These are phyloP conservation scores for Panthera leo DNA, from an alignment of 2,113 vertebrate genomes.

Conservation along the genomic window DNA sequence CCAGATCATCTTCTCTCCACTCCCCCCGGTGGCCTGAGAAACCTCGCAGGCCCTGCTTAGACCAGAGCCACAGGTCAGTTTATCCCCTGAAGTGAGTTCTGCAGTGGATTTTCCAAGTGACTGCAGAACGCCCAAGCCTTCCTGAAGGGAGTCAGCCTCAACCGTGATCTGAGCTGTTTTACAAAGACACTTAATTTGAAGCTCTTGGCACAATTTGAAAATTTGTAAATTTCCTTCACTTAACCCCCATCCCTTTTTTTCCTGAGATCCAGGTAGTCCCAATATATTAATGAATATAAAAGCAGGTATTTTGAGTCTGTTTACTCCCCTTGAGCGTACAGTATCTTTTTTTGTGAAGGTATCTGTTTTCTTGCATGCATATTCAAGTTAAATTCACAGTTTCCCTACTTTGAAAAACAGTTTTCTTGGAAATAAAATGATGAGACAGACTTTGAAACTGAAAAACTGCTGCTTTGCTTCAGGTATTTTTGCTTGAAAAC, in stretches of 20 bases:
- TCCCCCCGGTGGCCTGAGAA: neutral
- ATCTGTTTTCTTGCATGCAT: conserved; percentile 55
- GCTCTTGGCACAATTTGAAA: neutral
- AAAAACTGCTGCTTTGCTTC: conserved; percentile 60
- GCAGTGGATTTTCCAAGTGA: neutral
- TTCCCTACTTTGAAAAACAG: conserved; percentile 63
- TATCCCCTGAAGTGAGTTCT: neutral
- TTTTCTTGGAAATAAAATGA: conserved; percentile 64
- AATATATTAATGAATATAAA: neutral
- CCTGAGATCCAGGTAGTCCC: neutral
- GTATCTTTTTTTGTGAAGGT: neutral
- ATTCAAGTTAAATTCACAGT: conserved; percentile 57
- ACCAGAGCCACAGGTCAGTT: neutral
- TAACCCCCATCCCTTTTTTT: neutral
- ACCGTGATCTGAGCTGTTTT: neutral
- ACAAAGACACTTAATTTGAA: neutral
- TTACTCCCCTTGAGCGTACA: neutral
- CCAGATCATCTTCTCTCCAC: neutral
- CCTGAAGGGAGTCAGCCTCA: neutral
- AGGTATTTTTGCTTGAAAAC: conserved; percentile 65
- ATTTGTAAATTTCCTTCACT: neutral
- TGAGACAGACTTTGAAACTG: conserved; percentile 57
- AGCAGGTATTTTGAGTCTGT: neutral
- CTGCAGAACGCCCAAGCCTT: neutral
- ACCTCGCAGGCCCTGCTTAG: neutral